Percentiles rank a stretch among this genome's conserved stretches.
Evolutionary conservation across 2,113 vertebrate species (phyloP).

Genomic region (Columbina picui): DNA sequence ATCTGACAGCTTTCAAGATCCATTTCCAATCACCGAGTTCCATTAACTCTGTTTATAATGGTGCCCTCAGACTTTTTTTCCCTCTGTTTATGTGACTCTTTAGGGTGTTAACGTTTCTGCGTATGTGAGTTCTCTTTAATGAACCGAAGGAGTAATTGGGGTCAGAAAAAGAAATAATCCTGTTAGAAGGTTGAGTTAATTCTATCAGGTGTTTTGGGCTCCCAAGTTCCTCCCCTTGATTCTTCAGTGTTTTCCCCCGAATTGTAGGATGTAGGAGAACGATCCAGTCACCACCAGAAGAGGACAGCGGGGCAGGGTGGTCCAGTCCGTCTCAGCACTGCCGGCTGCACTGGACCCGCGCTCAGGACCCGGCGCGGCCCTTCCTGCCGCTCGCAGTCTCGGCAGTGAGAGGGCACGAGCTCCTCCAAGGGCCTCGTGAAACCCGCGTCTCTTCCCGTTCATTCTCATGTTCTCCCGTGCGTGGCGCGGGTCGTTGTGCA

Average conservation of each 20-base stretch:
- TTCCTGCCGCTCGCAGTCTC: neutral
- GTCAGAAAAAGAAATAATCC: neutral
- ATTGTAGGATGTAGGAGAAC: neutral
- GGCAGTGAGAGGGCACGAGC: neutral
- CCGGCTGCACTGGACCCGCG: accelerated
- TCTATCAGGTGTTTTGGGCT: constrained; percentile 16
- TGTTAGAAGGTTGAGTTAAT: constrained; percentile 4
- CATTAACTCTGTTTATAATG: constrained; percentile 55
- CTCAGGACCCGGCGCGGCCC: neutral
- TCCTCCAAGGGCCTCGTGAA: accelerated
- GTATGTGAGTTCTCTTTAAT: neutral
- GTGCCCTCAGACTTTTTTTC: constrained; percentile 33
- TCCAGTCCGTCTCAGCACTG: neutral
- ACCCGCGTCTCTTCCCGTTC: accelerated
- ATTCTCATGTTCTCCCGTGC: accelerated
- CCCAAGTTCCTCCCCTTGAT: neutral
- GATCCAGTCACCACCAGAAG: neutral
- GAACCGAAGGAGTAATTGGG: constrained; percentile 46
- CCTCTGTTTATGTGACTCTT: constrained; percentile 39
- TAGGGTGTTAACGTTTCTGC: constrained; percentile 5
- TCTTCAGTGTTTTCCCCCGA: neutral
- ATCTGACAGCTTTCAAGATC: constrained; percentile 69
- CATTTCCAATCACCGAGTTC: constrained; percentile 47
- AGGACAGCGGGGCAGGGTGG: neutral
- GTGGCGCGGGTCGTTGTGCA: accelerated